These are phyloP conservation scores for Lasioglossum calceatum DNA, from an alignment of 2,888 invertebrate species.

Conservation along the genomic window DNA sequence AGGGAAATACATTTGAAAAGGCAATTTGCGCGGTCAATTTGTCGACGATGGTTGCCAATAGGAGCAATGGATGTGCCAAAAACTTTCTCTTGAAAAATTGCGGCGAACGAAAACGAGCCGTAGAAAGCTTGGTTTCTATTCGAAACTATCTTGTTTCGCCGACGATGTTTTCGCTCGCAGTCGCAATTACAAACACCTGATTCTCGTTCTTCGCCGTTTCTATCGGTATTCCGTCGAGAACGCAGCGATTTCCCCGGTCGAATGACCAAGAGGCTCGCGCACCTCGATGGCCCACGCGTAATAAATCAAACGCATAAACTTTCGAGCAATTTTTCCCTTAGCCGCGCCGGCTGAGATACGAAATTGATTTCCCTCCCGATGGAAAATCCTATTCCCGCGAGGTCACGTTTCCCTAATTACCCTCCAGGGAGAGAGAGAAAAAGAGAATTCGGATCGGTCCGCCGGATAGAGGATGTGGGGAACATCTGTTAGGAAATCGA, in stretches of 20 bases:
- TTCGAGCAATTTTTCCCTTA: constrained; percentile 3
- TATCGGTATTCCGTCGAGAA: constrained; percentile 10
- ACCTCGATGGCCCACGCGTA: background rate
- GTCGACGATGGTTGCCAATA: background rate
- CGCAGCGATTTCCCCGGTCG: background rate
- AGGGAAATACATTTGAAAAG: too few relatives aligned
- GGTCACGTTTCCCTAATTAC: constrained; percentile 34
- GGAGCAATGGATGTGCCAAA: background rate
- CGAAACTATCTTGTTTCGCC: background rate
- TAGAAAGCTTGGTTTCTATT: constrained; percentile 25
- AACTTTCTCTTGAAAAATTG: background rate
- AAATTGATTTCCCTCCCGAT: background rate
- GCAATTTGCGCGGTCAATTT: background rate
- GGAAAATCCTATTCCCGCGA: constrained; percentile 12
- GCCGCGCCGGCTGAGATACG: background rate
- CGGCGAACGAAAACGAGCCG: background rate
- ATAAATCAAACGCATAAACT: constrained; percentile 12
- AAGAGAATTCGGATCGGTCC: background rate
- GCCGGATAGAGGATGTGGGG: background rate
- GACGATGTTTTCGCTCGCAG: background rate
- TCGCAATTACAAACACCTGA: constrained; percentile 16
- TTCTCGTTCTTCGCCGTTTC: background rate
- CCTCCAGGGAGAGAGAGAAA: background rate
- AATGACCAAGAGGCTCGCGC: background rate
- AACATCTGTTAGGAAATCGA: constrained; percentile 68